phyloP scores from a whole-genome alignment of 2,888 invertebrate species.

The Dastarcus helophoroides region DNA sequence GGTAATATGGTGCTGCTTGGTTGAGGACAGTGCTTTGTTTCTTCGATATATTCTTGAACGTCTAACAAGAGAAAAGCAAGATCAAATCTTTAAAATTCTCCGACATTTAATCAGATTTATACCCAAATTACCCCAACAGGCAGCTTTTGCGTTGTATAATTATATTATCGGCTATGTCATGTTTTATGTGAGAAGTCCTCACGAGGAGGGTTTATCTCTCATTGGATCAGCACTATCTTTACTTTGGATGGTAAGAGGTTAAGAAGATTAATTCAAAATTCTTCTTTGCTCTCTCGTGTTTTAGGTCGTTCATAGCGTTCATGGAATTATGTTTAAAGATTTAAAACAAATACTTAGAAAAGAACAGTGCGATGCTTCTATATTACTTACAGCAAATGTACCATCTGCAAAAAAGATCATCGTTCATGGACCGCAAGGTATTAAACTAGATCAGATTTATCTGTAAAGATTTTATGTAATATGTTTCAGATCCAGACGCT shows the following conservation, averaged over 20 bases:
- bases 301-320: conserved; percentile 92
- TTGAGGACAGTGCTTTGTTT: conserved; percentile 95
- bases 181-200: conserved; percentile 96
- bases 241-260: conserved; percentile 76
- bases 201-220: conserved; percentile 88
- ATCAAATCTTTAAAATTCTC: conserved; percentile 85
- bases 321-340: conserved; percentile 99
- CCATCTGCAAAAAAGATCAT: conserved; percentile 98
- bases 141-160: conserved; percentile 96
- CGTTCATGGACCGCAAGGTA: conserved; percentile 81
- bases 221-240: conserved; percentile 92
- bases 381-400: conserved; percentile 94
- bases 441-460: conserved; percentile 5
- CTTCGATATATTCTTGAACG: conserved; percentile 91
- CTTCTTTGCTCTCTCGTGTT: conserved; percentile 18
- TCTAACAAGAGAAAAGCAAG: conserved; percentile 85
- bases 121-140: conserved; percentile 88
- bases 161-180: conserved; percentile 98
- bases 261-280: conserved; percentile 2
- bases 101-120: conserved; percentile 88
- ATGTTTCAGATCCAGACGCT: conserved; percentile 60
- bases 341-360: conserved; percentile 95
- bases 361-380: conserved; percentile 97
- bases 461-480: neutral
- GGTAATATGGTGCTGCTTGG: conserved; percentile 96